Evolutionary conservation across 2,888 invertebrate genomes (phyloP).

Genomic region (Cyrtodaria siliqua): DNA sequence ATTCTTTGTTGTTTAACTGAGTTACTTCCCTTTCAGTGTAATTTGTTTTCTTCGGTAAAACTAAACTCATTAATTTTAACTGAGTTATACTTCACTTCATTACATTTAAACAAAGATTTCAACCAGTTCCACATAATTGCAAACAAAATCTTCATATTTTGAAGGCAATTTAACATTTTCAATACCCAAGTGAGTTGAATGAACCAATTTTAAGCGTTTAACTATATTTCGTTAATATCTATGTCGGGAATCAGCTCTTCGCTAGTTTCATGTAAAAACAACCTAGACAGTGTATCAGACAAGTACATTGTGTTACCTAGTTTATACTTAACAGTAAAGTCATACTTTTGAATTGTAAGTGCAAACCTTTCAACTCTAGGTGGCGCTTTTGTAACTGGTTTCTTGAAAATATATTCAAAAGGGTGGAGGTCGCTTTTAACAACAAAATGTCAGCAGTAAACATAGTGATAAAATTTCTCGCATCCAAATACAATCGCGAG

Average conservation of each 20-base stretch:
- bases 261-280: constrained; percentile 2
- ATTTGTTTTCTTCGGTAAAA: no score
- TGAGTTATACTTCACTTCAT: no score
- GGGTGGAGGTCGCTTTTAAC: constrained; percentile 19
- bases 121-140: no score
- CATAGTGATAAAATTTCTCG: constrained; percentile 45
- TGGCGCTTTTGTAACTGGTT: constrained; percentile 29
- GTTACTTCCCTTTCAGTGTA: no score
- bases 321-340: constrained; percentile 47
- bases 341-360: constrained; percentile 43
- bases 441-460: constrained; percentile 37
- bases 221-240: constrained; percentile 23
- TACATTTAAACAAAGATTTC: no score
- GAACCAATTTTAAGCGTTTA: constrained; percentile 20
- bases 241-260: constrained; percentile 20
- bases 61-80: no score
- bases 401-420: constrained; percentile 40
- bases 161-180: no score
- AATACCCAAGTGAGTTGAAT: constrained; percentile 37
- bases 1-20: no score
- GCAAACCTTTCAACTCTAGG: constrained; percentile 21
- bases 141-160: no score
- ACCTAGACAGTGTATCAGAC: no score
- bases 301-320: constrained; percentile 49
- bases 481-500: constrained; percentile 53